phyloP scores from a whole-genome alignment of 2,888 invertebrate species.

The Tribolium freemani region DNA sequence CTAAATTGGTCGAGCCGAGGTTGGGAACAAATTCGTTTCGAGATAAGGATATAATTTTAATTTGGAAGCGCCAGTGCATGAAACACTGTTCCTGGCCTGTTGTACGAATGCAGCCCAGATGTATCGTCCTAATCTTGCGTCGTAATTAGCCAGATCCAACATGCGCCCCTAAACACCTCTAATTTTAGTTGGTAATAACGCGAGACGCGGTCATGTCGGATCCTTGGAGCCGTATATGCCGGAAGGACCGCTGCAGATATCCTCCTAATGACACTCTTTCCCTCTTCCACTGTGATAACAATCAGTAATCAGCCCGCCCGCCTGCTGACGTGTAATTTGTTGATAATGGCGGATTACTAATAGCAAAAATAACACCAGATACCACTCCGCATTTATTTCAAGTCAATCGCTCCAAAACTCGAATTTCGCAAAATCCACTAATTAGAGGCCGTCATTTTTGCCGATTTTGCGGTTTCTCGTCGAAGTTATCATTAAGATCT shows the following conservation, averaged over 20 bases:
- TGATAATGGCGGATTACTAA: conserved; percentile 57
- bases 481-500: conserved; percentile 19
- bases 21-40: conserved; percentile 1
- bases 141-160: conserved; percentile 33
- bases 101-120: conserved; percentile 27
- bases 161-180: conserved; percentile 36
- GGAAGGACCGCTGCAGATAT: conserved; percentile 34
- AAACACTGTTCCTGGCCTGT: background rate
- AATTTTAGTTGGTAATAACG: conserved; percentile 41
- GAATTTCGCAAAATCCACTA: conserved; percentile 1
- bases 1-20: conserved; percentile 1
- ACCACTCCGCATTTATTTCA: too few species aligned
- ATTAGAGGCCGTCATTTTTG: background rate
- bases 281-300: conserved; percentile 53
- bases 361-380: conserved; percentile 25
- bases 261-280: conserved; percentile 56
- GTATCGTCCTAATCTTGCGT: conserved; percentile 31
- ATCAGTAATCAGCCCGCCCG: conserved; percentile 57
- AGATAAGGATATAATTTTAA: conserved; percentile 8
- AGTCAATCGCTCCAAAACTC: conserved; percentile 34
- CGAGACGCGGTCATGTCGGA: conserved; percentile 34
- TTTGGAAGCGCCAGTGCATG: conserved; percentile 6
- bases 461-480: background rate
- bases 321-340: conserved; percentile 59
- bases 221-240: conserved; percentile 11